Percentiles rank a stretch among this genome's conserved stretches.
Conservation (phyloP, 1,140 invertebrate species). For the Caenorhabditis briggsae region DNA sequence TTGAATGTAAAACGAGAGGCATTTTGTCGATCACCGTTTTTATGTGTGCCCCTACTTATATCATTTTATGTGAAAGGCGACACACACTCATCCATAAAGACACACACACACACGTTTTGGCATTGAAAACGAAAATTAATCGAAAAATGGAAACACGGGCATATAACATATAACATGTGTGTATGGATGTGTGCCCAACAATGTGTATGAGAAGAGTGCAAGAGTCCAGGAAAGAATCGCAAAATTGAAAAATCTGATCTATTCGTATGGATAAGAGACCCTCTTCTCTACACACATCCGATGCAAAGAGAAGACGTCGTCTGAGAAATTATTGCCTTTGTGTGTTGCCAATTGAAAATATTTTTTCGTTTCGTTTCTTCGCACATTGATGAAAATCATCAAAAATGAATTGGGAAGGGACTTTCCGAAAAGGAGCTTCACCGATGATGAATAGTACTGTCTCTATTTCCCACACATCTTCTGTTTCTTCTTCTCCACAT, state of each 20-base stretch:
- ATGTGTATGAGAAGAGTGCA: not conserved
- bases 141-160: conserved; percentile 17
- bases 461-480: too few relatives aligned
- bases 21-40: conserved; percentile 31
- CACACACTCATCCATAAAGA: conserved; percentile 14
- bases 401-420: not conserved
- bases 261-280: conserved; percentile 13
- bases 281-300: not conserved
- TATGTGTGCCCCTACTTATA: conserved; percentile 41
- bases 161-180: not conserved
- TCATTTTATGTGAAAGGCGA: conserved; percentile 25
- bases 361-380: too few relatives aligned
- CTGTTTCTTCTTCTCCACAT: too few relatives aligned
- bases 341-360: not conserved
- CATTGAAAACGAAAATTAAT: conserved; percentile 10
- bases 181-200: conserved; percentile 4
- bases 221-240: not conserved
- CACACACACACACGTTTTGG: not conserved
- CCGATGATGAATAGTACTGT: too few relatives aligned
- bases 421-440: too few relatives aligned
- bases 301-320: not conserved
- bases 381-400: not conserved
- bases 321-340: conserved; percentile 20
- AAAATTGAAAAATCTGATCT: conserved; percentile 49
- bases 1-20: not conserved